Evolutionary conservation across 2,888 invertebrate genomes (phyloP).

Genomic region (Drosophila stalkeri): DNA sequence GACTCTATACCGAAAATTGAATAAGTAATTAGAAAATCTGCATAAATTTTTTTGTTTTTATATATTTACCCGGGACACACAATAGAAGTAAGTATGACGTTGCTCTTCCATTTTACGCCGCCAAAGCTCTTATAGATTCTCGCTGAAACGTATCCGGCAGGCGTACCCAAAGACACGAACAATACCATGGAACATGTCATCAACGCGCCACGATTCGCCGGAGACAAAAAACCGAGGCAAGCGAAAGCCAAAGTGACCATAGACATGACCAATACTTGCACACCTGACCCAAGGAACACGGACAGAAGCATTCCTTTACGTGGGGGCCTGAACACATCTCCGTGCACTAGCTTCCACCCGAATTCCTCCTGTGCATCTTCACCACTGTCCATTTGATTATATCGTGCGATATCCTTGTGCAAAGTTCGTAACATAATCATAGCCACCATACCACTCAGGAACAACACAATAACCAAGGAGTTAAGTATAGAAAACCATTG

Average conservation of each 20-base stretch:
- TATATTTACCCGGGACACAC: constrained; percentile 96
- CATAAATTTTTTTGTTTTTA: neutral
- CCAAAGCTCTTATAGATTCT: constrained; percentile 99
- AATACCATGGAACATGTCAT: constrained; percentile 99
- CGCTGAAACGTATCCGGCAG: constrained; percentile 98
- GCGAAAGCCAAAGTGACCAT: constrained; percentile 98
- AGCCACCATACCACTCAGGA: constrained; percentile 99
- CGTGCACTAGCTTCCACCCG: constrained; percentile 98
- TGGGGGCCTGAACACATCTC: constrained; percentile 98
- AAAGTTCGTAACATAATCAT: constrained; percentile 99
- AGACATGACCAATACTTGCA: constrained; percentile 98
- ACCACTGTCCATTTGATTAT: constrained; percentile 97
- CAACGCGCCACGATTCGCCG: constrained; percentile 98
- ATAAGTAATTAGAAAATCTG: neutral
- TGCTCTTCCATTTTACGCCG: constrained; percentile 99
- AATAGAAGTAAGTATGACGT: constrained; percentile 97
- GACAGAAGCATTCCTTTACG: constrained; percentile 98
- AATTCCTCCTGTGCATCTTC: constrained; percentile 95
- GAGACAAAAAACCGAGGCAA: constrained; percentile 99
- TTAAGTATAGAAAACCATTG: constrained; percentile 99
- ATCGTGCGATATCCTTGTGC: constrained; percentile 99
- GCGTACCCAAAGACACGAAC: constrained; percentile 98
- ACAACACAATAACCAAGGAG: constrained; percentile 97
- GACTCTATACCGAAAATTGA: constrained; percentile 87
- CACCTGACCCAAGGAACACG: constrained; percentile 97